phyloP scores from a whole-genome alignment of 2,113 vertebrate genomes.

The Paraplagusia blochii region DNA sequence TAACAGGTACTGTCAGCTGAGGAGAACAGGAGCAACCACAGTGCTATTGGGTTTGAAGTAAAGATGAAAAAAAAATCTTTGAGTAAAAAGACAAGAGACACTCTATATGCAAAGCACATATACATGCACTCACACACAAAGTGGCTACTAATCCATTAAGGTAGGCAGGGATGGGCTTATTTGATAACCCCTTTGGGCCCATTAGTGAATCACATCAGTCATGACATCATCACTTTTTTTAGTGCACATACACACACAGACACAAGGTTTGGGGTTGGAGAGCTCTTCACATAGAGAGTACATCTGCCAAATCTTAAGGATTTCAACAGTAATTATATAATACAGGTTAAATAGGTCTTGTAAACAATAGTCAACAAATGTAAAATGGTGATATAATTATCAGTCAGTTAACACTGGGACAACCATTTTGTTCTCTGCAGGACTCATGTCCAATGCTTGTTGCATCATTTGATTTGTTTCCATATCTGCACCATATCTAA shows the following conservation, averaged over 20 bases:
- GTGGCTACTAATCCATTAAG: slow-evolving; percentile 49
- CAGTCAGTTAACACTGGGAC: no score
- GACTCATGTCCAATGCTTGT: no score
- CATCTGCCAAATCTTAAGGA: no score
- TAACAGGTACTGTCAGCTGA: slow-evolving; percentile 5
- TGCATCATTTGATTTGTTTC: no score
- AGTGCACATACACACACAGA: slow-evolving; percentile 11
- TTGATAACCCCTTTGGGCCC: slow-evolving; percentile 56
- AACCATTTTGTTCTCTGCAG: no score
- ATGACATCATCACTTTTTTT: slow-evolving; percentile 59
- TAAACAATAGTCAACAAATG: no score
- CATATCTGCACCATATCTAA: no score
- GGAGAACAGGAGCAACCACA: not conserved
- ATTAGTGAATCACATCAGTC: slow-evolving; percentile 48
- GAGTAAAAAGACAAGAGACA: not conserved
- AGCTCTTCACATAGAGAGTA: no score
- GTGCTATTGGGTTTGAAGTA: slow-evolving; percentile 3
- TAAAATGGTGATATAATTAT: no score
- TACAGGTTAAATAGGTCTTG: no score
- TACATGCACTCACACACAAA: slow-evolving; percentile 20
- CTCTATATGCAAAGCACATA: not conserved
- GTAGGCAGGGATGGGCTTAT: slow-evolving; percentile 32
- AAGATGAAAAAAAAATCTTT: slow-evolving; percentile 1
- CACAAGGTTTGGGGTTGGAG: not conserved
- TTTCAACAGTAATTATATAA: no score